Conservation (phyloP, 2,888 invertebrate species). For the Parnassius smintheus region DNA sequence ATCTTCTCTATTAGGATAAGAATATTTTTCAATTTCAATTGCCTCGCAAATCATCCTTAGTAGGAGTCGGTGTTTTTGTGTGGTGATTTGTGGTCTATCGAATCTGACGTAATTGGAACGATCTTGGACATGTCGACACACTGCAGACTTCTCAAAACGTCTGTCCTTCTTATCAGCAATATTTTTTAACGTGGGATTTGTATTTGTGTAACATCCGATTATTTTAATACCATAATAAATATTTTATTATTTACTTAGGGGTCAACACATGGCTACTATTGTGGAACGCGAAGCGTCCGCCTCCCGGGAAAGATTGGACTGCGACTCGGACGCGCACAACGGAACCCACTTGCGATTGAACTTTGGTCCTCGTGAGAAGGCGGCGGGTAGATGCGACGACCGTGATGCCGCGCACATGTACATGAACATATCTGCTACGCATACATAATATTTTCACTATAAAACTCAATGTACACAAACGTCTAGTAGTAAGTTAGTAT, state of each 20-base stretch:
- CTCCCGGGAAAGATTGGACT: constrained; percentile 63
- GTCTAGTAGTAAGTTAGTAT: too few relatives aligned
- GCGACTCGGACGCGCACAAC: constrained; percentile 48
- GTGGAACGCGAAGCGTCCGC: constrained; percentile 68
- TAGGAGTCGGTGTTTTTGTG: too few relatives aligned
- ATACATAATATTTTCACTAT: constrained; percentile 43
- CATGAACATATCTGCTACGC: constrained; percentile 75
- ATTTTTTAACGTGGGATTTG: too few relatives aligned
- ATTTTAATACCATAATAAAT: not conserved
- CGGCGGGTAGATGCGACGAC: constrained; percentile 49
- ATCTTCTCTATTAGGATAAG: too few relatives aligned
- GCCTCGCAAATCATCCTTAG: too few relatives aligned
- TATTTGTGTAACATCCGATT: too few relatives aligned
- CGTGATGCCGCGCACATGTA: constrained; percentile 69
- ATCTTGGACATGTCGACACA: too few relatives aligned
- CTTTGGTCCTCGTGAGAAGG: constrained; percentile 55
- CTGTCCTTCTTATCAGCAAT: too few relatives aligned
- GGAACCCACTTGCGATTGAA: constrained; percentile 65
- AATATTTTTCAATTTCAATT: too few relatives aligned
- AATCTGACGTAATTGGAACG: too few relatives aligned
- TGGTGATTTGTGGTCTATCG: too few relatives aligned
- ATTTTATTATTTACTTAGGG: constrained; percentile 32
- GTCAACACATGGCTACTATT: constrained; percentile 75
- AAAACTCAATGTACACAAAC: not conserved
- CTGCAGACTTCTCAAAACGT: too few relatives aligned